Base-by-base conservation (phyloP, 2,888 invertebrate species). In the Carterocephalus palaemon region DNA sequence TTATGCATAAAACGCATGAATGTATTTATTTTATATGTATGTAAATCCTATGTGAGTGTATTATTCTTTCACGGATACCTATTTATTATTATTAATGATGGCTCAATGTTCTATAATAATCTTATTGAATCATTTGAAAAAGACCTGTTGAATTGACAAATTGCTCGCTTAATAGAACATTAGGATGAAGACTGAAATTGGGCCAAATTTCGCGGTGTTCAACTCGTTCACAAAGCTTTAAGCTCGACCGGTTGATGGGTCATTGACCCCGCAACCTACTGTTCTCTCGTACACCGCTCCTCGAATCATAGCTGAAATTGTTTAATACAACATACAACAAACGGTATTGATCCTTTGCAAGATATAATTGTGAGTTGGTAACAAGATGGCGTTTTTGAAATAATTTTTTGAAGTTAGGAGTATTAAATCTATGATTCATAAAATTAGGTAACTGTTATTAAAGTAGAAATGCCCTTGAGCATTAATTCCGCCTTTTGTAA, bases 241-340 rank as follows among this genome's bases (percentile, higher is more conserved):
- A 81, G 78, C 74, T 58, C 73, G 73, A 83, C 85, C 85, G 85
- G 85, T 85, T 76, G 72, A 61, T 56, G 67, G 84, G 75, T 62
- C 83, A 52, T 71, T 75, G 84, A 82, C 77, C 80, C 66, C 64
- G 58, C 81, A 81, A 83, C 84, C 83, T 82, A 84, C 80, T 83
- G 72, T 65, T 70, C 43, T 29, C 31, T 12, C 34, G 26, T 62
- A 64, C 62, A 65, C 64, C 59, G 60, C 49, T 59, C 61, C 56
- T 57, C 43, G 28, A 23, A 43, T 43, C 43, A 43, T 43, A 43
- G 43, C 20, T 36, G 36, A 43, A 28, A 36, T 43, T 36, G 36
- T 36, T 43, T 36, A 29, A 34, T 34, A 34, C 16, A 43, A 36
- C 20, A 34, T 34, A 34, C 16, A 43, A 36, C 20, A 43, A 29